Base-by-base conservation (phyloP, 2,888 invertebrate genomes). In the Brenthis hecate region DNA sequence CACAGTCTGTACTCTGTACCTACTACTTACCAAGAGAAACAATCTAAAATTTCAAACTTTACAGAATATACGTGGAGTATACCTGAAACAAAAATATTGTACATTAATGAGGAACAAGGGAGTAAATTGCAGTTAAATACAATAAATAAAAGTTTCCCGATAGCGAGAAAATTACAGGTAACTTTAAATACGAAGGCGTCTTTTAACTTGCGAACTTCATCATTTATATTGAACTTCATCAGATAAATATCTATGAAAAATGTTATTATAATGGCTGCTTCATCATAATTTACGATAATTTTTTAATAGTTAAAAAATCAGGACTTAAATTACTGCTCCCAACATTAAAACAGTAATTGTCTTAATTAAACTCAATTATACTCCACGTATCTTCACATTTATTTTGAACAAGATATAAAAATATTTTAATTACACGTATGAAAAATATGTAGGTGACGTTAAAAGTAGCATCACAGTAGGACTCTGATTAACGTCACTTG, bases 61-160 rank as follows among this genome's bases (percentile, higher is more conserved):
- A 64, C 50, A 28, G 54, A 53, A 28, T 58, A 55, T 13, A 55
- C 54, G 61, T 57, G 47, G 57, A 63, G 55, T 56, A 70, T 73
- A 73, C 72, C 71, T 72, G 71, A 28, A 74, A 74, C 69, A 72
- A 71, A 66, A 73, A 72, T 66, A 65, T 3, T 23, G 57, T n/a
- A 57, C 55, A 48, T 58, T 69, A 63, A 72, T 69, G 51, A 68
- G 51, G 36, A 32, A 56, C 57, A 14, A 48, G 13, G 36, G 36
- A 11, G 36, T 11, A 43, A 43, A 43, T 43, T 43, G 43, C 13
- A 47, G 58, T 50, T 51, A 48, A 63, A 13, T 69, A 65, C 64
- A 47, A 60, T 63, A 48, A 53, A 60, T 64, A 66, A 61, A 61
- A 65, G 64, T 67, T 56, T 14, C 13, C 13, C 16, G 63, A 51